These are phyloP conservation scores for Lordiphosa stackelbergi DNA, from an alignment of 1,140 invertebrate genomes.

Conservation along the genomic window DNA sequence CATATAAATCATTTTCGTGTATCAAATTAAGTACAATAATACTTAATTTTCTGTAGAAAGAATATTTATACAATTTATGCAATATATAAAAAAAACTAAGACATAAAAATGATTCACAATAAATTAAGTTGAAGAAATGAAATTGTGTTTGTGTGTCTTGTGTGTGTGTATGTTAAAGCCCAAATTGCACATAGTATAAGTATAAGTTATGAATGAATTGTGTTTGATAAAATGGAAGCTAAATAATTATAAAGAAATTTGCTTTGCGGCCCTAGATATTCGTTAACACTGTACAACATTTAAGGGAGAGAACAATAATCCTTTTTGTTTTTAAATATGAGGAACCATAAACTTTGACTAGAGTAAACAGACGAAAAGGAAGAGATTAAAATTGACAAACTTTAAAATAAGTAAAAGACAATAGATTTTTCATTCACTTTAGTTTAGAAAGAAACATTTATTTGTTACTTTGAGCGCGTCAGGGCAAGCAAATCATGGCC, in stretches of 20 bases:
- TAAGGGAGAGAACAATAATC: too few species aligned
- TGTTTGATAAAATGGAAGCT: slow-evolving; percentile 19
- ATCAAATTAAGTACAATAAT: slow-evolving; percentile 73
- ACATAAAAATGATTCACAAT: slow-evolving; percentile 56
- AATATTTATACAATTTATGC: slow-evolving; percentile 59
- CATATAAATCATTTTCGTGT: slow-evolving; percentile 24
- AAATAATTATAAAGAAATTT: slow-evolving; percentile 33
- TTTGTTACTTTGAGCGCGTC: too few species aligned
- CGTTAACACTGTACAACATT: too few species aligned
- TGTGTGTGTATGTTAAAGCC: slow-evolving; percentile 41
- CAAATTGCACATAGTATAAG: slow-evolving; percentile 63
- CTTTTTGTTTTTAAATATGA: too few species aligned
- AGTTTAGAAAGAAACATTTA: too few species aligned
- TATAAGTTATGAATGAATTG: slow-evolving; percentile 27
- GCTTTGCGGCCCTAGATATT: slow-evolving; percentile 30
- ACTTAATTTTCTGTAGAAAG: slow-evolving; percentile 64
- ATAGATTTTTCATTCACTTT: too few species aligned
- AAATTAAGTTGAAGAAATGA: slow-evolving; percentile 53
- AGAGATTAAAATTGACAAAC: too few species aligned
- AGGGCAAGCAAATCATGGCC: too few species aligned
- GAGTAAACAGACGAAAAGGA: too few species aligned
- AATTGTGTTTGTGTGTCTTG: slow-evolving; percentile 17
- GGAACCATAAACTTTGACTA: too few species aligned
- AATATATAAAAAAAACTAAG: slow-evolving; percentile 58
- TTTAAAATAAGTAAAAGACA: too few species aligned